phyloP scores from a whole-genome alignment of 2,113 vertebrate species.

The Seriola dumerili region DNA sequence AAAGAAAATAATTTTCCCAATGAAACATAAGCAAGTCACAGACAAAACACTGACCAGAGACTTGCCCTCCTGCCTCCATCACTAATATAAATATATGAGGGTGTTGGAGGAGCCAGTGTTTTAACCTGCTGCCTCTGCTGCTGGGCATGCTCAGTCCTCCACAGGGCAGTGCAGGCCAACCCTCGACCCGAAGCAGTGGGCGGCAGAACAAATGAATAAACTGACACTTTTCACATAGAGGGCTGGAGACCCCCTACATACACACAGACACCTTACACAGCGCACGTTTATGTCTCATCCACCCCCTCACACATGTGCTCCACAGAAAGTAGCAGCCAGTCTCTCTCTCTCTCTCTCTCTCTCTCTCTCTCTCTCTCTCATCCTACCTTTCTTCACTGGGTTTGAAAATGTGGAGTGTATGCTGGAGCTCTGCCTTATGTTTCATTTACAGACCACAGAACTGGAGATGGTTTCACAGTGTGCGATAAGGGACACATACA shows the following conservation, averaged over 20 bases:
- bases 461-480: slow-evolving; percentile 60
- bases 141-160: slow-evolving; percentile 11
- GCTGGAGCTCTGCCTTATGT: slow-evolving; percentile 52
- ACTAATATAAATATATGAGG: slow-evolving; percentile 63
- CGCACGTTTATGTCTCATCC: slow-evolving; percentile 56
- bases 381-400: slow-evolving; percentile 11
- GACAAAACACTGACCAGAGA: slow-evolving; percentile 56
- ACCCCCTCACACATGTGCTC: slow-evolving; percentile 53
- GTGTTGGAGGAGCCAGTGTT: slow-evolving; percentile 37
- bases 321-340: slow-evolving; percentile 39
- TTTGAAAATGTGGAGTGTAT: slow-evolving; percentile 53
- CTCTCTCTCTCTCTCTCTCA: slow-evolving; percentile 13
- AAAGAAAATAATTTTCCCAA: slow-evolving; percentile 26
- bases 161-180: slow-evolving; percentile 6
- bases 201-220: slow-evolving; percentile 55
- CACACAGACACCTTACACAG: slow-evolving; percentile 34
- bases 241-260: slow-evolving; percentile 24
- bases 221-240: slow-evolving; percentile 42
- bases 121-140: slow-evolving; percentile 29
- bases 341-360: slow-evolving; percentile 15
- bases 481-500: slow-evolving; percentile 12
- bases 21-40: slow-evolving; percentile 37
- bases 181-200: slow-evolving; percentile 46
- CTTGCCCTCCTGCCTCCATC: slow-evolving; percentile 50
- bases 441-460: slow-evolving; percentile 68